These are phyloP conservation scores for Odontothrips loti DNA, from an alignment of 2,888 invertebrate genomes.

Conservation along the genomic window DNA sequence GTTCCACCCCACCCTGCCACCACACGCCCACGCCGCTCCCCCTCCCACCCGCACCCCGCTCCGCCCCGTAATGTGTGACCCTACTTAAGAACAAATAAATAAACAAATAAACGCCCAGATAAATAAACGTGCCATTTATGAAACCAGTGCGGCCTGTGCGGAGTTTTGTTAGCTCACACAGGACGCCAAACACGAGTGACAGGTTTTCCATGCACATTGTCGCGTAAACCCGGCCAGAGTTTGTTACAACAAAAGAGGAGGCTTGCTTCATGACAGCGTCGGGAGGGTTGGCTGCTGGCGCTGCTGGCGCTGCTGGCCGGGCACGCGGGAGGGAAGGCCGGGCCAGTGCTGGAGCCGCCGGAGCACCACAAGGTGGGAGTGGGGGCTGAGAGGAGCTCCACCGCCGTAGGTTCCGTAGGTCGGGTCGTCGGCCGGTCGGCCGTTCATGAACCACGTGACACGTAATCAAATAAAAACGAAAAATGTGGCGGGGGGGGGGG, in stretches of 20 bases:
- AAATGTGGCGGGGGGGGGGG: too few species aligned
- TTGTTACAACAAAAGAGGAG: background rate
- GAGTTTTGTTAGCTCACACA: background rate
- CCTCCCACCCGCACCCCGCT: background rate
- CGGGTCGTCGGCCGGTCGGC: too few species aligned
- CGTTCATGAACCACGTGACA: too few species aligned
- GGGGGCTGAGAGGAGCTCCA: too few species aligned
- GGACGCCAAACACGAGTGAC: conserved; percentile 1
- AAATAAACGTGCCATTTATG: background rate
- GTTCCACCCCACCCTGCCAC: background rate
- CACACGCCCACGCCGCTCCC: background rate
- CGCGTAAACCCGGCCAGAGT: background rate
- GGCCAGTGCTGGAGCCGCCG: too few species aligned
- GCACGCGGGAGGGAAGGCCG: too few species aligned
- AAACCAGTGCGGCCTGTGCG: background rate
- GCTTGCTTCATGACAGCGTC: background rate
- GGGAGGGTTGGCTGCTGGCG: background rate
- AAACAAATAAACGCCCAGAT: conserved; percentile 21
- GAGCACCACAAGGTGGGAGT: too few species aligned
- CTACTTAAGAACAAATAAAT: conserved; percentile 21
- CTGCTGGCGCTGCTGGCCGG: background rate
- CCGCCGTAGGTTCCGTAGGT: too few species aligned
- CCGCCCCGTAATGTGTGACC: background rate
- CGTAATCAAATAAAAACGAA: too few species aligned
- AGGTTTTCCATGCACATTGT: background rate